phyloP scores from a whole-genome alignment of 2,888 invertebrate genomes.

The Lasiommata megera region DNA sequence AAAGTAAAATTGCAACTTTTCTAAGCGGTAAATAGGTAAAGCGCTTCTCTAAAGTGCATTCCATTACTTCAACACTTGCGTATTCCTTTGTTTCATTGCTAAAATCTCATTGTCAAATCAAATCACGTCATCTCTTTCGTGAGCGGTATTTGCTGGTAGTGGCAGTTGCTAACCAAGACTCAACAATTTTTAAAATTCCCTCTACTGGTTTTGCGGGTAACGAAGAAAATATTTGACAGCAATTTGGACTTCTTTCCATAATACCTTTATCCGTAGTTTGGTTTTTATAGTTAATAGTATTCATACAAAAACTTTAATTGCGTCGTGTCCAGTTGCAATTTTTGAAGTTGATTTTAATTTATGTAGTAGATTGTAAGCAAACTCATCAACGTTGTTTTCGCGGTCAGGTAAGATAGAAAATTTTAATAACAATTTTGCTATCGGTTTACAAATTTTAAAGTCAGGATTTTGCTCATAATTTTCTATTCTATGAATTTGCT shows the following conservation, averaged over 20 bases:
- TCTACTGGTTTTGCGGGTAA: constrained; percentile 46
- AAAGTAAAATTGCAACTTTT: too few species aligned
- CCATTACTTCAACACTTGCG: too few species aligned
- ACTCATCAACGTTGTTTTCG: constrained; percentile 37
- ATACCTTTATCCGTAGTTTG: constrained; percentile 26
- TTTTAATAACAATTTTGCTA: constrained; percentile 50
- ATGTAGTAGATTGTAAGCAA: constrained; percentile 41
- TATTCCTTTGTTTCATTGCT: too few species aligned
- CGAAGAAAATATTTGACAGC: constrained; percentile 27
- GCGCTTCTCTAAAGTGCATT: too few species aligned
- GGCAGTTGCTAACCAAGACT: constrained; percentile 54
- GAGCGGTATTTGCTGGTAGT: constrained; percentile 34
- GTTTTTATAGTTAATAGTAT: constrained; percentile 1
- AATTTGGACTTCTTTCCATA: constrained; percentile 12
- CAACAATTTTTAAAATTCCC: constrained; percentile 47
- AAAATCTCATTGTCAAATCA: too few species aligned
- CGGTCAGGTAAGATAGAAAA: constrained; percentile 44
- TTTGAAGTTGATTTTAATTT: constrained; percentile 44
- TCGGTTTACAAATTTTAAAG: constrained; percentile 49
- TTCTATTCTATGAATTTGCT: constrained; percentile 54
- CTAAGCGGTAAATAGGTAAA: too few species aligned
- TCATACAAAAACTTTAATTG: constrained; percentile 24
- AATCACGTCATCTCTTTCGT: constrained; percentile 36
- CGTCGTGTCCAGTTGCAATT: constrained; percentile 42
- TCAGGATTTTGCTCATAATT: constrained; percentile 38